These are phyloP conservation scores for Pollenia griseotomentosa DNA, from an alignment of 2,888 invertebrate genomes.

Conservation along the genomic window DNA sequence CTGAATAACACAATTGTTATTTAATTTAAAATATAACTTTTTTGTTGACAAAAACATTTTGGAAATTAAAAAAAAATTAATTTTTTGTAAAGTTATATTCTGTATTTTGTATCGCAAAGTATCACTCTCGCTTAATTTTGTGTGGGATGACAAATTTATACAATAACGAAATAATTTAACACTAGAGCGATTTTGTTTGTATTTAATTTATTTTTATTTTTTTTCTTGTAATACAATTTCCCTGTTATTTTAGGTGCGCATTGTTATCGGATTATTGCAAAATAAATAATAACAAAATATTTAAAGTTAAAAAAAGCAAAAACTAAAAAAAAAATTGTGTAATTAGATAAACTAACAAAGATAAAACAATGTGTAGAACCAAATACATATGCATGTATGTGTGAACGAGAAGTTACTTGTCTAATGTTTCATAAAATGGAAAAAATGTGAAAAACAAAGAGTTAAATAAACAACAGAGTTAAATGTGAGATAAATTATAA, in stretches of 20 bases:
- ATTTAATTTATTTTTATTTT: constrained; percentile 3
- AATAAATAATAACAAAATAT: constrained; percentile 47
- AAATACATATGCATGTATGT: background rate
- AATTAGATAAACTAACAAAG: constrained; percentile 66
- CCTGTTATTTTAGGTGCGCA: constrained; percentile 46
- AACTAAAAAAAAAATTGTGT: constrained; percentile 22
- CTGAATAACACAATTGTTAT: background rate
- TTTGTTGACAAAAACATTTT: background rate
- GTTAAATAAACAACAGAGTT: constrained; percentile 39
- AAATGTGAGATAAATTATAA: constrained; percentile 18
- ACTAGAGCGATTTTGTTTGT: constrained; percentile 57
- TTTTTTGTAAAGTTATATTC: constrained; percentile 1
- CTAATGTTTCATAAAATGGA: background rate
- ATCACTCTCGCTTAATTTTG: background rate
- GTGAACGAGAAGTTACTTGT: background rate
- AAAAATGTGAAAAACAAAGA: constrained; percentile 23
- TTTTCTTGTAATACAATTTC: constrained; percentile 41
- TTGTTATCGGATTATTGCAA: constrained; percentile 61
- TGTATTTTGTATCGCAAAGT: background rate
- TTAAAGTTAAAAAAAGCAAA: background rate
- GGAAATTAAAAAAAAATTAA: constrained; percentile 11
- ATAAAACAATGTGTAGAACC: constrained; percentile 26
- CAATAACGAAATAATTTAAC: constrained; percentile 55
- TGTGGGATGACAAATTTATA: constrained; percentile 27
- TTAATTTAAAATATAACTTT: background rate